Evolutionary conservation across 2,888 invertebrate genomes (phyloP).

Genomic region (Branchipolynoe longqiensis): DNA sequence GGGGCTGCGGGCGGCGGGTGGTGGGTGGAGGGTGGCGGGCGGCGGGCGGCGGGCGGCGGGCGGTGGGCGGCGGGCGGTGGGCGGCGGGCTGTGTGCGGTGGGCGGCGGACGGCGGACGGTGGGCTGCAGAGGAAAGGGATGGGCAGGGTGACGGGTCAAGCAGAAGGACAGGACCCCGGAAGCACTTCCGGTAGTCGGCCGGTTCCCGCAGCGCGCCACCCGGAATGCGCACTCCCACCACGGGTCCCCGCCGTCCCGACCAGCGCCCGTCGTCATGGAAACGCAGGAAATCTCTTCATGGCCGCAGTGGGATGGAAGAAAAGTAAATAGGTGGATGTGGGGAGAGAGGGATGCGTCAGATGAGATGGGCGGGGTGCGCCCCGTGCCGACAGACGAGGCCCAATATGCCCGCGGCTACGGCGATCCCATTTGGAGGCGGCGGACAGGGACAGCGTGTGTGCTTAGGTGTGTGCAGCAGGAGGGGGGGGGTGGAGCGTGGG

Average conservation of each 20-base stretch:
- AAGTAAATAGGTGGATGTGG: constrained; percentile 41
- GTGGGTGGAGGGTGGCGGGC: background rate
- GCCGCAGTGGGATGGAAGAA: constrained; percentile 53
- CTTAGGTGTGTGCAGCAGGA: background rate
- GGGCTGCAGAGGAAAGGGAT: no score
- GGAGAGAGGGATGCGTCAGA: background rate
- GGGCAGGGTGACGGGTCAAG: constrained; percentile 36
- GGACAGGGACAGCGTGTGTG: background rate
- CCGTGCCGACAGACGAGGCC: background rate
- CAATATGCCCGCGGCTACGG: background rate
- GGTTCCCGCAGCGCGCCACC: background rate
- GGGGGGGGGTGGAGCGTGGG: background rate
- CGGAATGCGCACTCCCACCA: constrained; percentile 2
- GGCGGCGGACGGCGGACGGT: no score
- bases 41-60: no score
- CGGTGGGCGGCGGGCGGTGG: background rate
- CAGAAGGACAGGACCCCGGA: constrained; percentile 37
- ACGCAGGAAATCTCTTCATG: constrained; percentile 15
- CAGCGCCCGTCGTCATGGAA: constrained; percentile 5
- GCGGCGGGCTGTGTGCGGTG: background rate
- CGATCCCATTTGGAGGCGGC: background rate
- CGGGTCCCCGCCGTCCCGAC: background rate
- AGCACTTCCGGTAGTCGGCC: background rate
- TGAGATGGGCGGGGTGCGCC: background rate
- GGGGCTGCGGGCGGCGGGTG: no score